Evolutionary conservation across 2,113 vertebrate species (phyloP).

Genomic region (Percina caprodes): DNA sequence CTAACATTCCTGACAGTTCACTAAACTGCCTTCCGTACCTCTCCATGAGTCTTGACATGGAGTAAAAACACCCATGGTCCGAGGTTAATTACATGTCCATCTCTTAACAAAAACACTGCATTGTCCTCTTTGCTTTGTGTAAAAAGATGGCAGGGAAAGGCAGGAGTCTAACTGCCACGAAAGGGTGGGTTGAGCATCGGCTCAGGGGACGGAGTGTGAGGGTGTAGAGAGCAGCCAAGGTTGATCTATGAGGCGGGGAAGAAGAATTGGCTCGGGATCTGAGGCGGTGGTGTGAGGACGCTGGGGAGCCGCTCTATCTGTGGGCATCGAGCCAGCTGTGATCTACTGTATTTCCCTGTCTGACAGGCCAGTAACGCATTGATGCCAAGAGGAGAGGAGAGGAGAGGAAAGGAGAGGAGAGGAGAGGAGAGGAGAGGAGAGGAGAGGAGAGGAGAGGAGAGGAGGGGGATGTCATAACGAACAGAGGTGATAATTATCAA

Average conservation of each 20-base stretch:
- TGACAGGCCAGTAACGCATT: slow-evolving; percentile 43
- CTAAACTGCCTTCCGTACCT: slow-evolving; percentile 52
- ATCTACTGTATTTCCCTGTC: slow-evolving; percentile 63
- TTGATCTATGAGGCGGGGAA: slow-evolving; percentile 75
- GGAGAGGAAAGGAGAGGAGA: slow-evolving; percentile 15
- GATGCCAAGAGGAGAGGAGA: slow-evolving; percentile 47
- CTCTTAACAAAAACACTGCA: slow-evolving; percentile 63
- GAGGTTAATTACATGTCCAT: slow-evolving; percentile 74
- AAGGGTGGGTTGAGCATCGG: slow-evolving; percentile 60
- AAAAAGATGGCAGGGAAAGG: slow-evolving; percentile 64
- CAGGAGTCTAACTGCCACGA: slow-evolving; percentile 57
- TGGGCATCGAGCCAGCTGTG: slow-evolving; percentile 74
- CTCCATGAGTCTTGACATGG: slow-evolving; percentile 29
- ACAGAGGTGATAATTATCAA: slow-evolving; percentile 7
- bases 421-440: not conserved
- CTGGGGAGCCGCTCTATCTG: slow-evolving; percentile 66
- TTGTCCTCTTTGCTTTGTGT: slow-evolving; percentile 63
- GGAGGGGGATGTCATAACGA: not conserved
- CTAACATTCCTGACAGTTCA: slow-evolving; percentile 34
- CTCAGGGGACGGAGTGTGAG: slow-evolving; percentile 62
- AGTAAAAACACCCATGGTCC: slow-evolving; percentile 56
- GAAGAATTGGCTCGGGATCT: slow-evolving; percentile 80
- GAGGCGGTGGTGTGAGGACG: slow-evolving; percentile 67
- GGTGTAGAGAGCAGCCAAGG: slow-evolving; percentile 68
- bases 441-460: not conserved